Percentiles rank a stretch among this genome's conserved stretches.
Conservation (phyloP, 2,888 invertebrate species). For the Acronicta aceris region DNA sequence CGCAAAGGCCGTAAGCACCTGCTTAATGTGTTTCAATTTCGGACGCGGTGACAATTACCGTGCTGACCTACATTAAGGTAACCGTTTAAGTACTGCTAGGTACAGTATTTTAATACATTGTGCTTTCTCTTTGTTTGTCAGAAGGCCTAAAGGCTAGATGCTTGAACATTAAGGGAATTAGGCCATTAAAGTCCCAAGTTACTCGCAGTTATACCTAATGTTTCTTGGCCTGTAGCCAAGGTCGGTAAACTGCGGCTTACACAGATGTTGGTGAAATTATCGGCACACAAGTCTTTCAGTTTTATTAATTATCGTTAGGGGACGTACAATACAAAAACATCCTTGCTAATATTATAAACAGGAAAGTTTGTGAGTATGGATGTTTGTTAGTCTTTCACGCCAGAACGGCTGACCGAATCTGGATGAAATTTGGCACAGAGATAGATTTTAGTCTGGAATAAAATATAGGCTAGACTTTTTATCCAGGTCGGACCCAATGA, state of each 20-base stretch:
- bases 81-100: constrained; percentile 16
- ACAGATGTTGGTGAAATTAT: no score
- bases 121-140: constrained; percentile 36
- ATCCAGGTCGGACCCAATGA: no score
- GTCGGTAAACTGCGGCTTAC: background rate
- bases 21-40: constrained; percentile 39
- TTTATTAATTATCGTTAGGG: no score
- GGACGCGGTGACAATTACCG: constrained; percentile 36
- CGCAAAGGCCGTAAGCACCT: constrained; percentile 36
- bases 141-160: background rate
- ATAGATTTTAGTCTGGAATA: no score
- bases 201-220: constrained; percentile 1
- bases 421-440: no score
- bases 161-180: constrained; percentile 14
- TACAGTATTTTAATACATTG: constrained; percentile 18
- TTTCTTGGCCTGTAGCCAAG: constrained; percentile 36
- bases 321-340: no score
- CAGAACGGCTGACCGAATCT: no score
- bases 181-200: background rate
- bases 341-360: no score
- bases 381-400: no score
- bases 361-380: no score
- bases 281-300: no score
- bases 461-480: no score
- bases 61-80: constrained; percentile 36